A percentile compares a stretch with the other conserved stretches of the same genome.
Evolutionary conservation across 2,113 vertebrate genomes (phyloP).

Genomic region (Dipodomys merriami): DNA sequence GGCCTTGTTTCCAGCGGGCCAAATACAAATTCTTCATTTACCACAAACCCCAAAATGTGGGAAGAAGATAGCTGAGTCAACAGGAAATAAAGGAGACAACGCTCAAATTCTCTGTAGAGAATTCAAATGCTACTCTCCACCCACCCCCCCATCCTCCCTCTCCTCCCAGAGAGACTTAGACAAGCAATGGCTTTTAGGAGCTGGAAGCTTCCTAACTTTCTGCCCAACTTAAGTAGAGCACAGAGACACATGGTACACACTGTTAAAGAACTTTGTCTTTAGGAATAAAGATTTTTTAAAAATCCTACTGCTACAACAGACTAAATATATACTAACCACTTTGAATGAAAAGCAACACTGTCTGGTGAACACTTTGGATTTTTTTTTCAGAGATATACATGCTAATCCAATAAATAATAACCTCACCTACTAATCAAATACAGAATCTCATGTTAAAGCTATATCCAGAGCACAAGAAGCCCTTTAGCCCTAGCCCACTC

Average conservation of each 20-base stretch:
- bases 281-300: background rate
- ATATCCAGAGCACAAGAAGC: background rate
- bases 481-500: background rate
- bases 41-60: slow-evolving; percentile 81
- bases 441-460: background rate
- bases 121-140: slow-evolving; percentile 56
- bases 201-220: background rate
- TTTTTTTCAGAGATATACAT: background rate
- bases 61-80: slow-evolving; percentile 83
- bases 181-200: slow-evolving; percentile 44
- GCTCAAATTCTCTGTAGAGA: slow-evolving; percentile 59
- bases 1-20: slow-evolving; percentile 68
- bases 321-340: background rate
- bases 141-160: no score
- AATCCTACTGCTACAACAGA: background rate
- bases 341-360: background rate
- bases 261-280: slow-evolving; percentile 10
- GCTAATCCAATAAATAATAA: background rate
- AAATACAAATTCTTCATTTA: slow-evolving; percentile 79
- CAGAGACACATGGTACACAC: background rate
- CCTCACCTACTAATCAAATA: background rate
- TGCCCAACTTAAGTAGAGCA: background rate
- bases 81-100: slow-evolving; percentile 79
- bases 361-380: background rate
- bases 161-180: slow-evolving; percentile 49